phyloP scores from a whole-genome alignment of 2,797 vertebrate genomes.

The Acanthis flammea region DNA sequence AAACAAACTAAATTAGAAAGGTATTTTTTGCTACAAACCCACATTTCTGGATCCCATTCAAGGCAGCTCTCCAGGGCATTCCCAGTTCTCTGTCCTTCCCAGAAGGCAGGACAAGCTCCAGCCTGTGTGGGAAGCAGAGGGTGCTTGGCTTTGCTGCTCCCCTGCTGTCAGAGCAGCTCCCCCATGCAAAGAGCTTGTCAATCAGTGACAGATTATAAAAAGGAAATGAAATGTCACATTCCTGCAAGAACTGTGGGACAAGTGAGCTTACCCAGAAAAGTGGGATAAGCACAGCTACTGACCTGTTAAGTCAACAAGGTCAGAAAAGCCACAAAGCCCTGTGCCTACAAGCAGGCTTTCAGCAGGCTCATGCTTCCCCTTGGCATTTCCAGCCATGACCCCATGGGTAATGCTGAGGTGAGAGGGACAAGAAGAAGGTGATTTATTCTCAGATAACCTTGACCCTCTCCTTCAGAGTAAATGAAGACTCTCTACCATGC shows the following conservation, averaged over 20 bases:
- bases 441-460: background rate
- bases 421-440: background rate
- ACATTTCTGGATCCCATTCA: background rate
- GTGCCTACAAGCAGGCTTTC: background rate
- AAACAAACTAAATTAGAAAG: background rate
- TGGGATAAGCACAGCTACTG: background rate
- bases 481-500: background rate
- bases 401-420: fast-evolving
- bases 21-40: background rate
- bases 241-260: background rate
- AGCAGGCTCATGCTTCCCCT: background rate
- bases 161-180: background rate
- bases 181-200: background rate
- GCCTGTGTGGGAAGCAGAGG: background rate
- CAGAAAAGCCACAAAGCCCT: background rate
- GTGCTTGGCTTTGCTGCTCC: background rate
- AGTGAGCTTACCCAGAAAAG: background rate
- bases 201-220: background rate
- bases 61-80: background rate
- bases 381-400: background rate
- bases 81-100: background rate
- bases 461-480: background rate
- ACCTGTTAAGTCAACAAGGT: background rate
- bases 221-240: background rate
- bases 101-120: background rate